Evolutionary conservation across 1,140 invertebrate genomes (phyloP).

Genomic region (Nylanderia fulva): DNA sequence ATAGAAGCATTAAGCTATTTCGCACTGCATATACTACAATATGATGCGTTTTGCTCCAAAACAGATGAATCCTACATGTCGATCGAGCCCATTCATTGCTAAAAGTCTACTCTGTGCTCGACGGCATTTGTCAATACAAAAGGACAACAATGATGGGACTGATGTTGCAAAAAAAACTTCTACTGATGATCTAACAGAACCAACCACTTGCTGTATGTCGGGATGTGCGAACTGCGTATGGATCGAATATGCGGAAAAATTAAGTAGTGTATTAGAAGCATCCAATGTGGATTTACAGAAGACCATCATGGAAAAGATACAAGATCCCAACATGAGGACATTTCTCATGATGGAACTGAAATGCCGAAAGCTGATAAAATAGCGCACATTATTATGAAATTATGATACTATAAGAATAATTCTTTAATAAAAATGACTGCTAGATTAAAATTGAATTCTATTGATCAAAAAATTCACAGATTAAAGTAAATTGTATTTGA

Average conservation of each 20-base stretch:
- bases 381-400: conserved; percentile 1
- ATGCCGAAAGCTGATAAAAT: conserved; percentile 78
- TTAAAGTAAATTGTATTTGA: background rate
- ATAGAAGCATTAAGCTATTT: conserved; percentile 2
- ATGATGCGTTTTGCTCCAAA: background rate
- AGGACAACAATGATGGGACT: background rate
- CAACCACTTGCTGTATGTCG: conserved; percentile 96
- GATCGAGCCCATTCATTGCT: background rate
- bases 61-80: conserved; percentile 12
- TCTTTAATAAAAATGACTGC: background rate
- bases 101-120: background rate
- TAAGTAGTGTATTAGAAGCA: conserved; percentile 89
- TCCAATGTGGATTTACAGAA: conserved; percentile 89
- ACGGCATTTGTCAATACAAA: conserved; percentile 20
- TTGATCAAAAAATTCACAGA: background rate
- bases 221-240: conserved; percentile 98
- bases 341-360: conserved; percentile 92
- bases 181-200: conserved; percentile 86
- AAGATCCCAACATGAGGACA: conserved; percentile 93
- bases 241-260: conserved; percentile 95
- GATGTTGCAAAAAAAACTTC: background rate
- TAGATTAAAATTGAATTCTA: background rate
- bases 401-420: background rate
- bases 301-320: conserved; percentile 91
- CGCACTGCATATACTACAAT: no score